These are phyloP conservation scores for Antheraea mylitta DNA, from an alignment of 1,140 invertebrate genomes.

Conservation along the genomic window DNA sequence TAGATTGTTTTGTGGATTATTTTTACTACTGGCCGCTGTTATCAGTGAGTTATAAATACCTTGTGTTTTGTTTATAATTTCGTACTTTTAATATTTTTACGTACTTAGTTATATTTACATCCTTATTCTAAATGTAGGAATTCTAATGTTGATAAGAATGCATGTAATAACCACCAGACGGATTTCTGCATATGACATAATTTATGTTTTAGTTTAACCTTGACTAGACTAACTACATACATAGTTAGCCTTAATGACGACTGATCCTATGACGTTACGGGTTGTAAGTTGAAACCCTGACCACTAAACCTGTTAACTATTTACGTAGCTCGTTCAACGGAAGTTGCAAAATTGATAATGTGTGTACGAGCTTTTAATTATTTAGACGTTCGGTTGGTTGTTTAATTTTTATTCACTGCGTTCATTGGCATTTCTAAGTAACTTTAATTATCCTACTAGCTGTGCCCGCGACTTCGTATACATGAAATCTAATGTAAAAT, in stretches of 20 bases:
- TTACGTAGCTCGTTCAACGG: not conserved
- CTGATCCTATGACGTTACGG: not conserved
- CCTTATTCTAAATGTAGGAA: too few relatives aligned
- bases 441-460: too few relatives aligned
- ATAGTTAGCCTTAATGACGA: not conserved
- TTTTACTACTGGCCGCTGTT: constrained; percentile 45
- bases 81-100: not conserved
- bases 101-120: too few relatives aligned
- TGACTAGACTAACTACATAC: not conserved
- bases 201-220: not conserved
- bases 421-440: too few relatives aligned
- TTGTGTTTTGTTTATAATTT: not conserved
- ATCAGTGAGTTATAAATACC: constrained; percentile 44
- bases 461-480: too few relatives aligned
- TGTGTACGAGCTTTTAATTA: too few relatives aligned
- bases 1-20: constrained; percentile 47
- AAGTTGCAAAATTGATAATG: not conserved
- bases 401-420: not conserved
- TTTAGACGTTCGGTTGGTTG: not conserved
- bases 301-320: not conserved
- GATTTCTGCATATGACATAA: not conserved
- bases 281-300: not conserved
- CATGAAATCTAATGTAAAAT: too few relatives aligned
- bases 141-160: too few relatives aligned
- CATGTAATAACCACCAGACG: not conserved